phyloP scores from a whole-genome alignment of 2,888 invertebrate species.

The Clanis bilineata region DNA sequence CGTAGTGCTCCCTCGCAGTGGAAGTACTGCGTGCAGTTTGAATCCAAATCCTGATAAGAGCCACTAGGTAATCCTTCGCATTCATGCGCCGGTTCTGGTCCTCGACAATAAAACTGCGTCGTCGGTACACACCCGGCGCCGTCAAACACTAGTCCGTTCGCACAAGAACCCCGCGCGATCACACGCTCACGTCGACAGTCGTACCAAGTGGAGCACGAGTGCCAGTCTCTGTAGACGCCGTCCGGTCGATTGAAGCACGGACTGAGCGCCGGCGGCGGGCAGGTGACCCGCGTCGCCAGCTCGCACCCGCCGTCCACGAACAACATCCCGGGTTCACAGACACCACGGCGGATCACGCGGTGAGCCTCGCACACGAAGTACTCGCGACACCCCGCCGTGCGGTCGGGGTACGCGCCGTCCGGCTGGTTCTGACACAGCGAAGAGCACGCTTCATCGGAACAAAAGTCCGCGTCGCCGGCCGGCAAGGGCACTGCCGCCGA shows the following conservation, averaged over 20 bases:
- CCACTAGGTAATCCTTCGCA: conserved; percentile 79
- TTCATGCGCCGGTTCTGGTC: conserved; percentile 62
- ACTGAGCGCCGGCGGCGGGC: conserved; percentile 70
- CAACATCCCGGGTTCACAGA: conserved; percentile 76
- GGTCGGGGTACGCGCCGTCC: conserved; percentile 82
- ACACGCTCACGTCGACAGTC: conserved; percentile 74
- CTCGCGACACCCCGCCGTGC: conserved; percentile 78
- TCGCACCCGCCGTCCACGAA: conserved; percentile 80
- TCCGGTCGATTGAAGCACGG: conserved; percentile 72
- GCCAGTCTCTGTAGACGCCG: conserved; percentile 72
- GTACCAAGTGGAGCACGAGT: conserved; percentile 74
- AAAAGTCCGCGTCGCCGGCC: conserved; percentile 77
- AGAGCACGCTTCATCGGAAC: conserved; percentile 72
- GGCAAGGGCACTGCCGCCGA: conserved; percentile 68
- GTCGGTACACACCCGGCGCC: conserved; percentile 69
- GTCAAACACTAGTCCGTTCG: conserved; percentile 72
- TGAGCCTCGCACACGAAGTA: conserved; percentile 82
- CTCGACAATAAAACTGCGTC: conserved; percentile 67
- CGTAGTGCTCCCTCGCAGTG: conserved; percentile 70
- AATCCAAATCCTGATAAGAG: conserved; percentile 76
- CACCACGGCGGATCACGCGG: conserved; percentile 77
- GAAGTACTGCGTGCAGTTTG: conserved; percentile 78
- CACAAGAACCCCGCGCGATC: conserved; percentile 70
- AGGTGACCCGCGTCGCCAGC: conserved; percentile 60
- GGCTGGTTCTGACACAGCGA: conserved; percentile 75